Evolutionary conservation across 2,113 vertebrate species (phyloP), one percentile per base, ranked within the genome.

Genomic region (Cromileptes altivelis): DNA sequence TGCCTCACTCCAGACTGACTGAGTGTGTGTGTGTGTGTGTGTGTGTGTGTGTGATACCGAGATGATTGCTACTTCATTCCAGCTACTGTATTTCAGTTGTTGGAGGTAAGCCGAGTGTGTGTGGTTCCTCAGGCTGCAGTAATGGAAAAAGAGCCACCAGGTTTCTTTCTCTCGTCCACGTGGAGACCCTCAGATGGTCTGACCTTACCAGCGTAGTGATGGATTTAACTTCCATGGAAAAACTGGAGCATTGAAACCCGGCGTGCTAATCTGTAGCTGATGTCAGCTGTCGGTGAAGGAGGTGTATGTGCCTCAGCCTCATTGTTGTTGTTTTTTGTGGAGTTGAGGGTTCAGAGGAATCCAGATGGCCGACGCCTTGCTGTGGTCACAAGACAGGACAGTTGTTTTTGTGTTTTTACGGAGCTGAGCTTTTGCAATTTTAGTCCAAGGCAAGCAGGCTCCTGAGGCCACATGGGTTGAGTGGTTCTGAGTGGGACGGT

Each of bases 81-180:
- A 85, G 82, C 86, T 90, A 85, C 85, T 89, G 81, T 92, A 84
- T 88, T 90, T 91, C 83, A 87, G 71, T 84, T 61, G 52, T 56
- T 91, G 90, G 91, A 87, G 78, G 42, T 61, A 2, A 71, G 86
- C 91, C 86, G 61, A 85, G 80, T 2, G 53, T 92, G 92, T 92
- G 92, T 69, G 89, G 92, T 79, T 93, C 80, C 73, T 89, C 68
- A 57, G 77, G 76, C 85, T 89, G 89, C 88, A 78, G 87, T 93
- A 82, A 93, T 93, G 94, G 94, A 94, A 94, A 93, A 85, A 58
- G 55, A 82, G 58, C 85, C 25, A 19, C 82, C 84, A 73, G 88
- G 73, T 86, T 87, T 84, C 73, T 65, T 65, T 65, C 82, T 77
- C 57, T 68, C 33, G 42, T 87, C 80, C 86, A 84, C 80, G 45